These are phyloP conservation scores for Xanthorhoe spadicearia DNA, from an alignment of 2,888 invertebrate species.

Conservation along the genomic window DNA sequence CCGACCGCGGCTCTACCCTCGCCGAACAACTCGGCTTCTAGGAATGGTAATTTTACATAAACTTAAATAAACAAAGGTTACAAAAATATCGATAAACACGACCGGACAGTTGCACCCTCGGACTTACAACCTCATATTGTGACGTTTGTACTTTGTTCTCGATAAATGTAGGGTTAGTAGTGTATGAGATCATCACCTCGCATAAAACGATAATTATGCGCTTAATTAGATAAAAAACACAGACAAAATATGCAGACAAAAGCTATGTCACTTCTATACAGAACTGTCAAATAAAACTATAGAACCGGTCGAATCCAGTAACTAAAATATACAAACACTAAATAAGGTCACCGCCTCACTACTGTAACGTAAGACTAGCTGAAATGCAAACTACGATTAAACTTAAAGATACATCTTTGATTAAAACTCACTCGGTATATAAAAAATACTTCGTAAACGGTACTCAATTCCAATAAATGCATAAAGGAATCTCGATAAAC, in stretches of 20 bases:
- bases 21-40: conserved; percentile 69
- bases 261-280: conserved; percentile 69
- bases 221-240: conserved; percentile 75
- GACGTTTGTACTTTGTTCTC: conserved; percentile 81
- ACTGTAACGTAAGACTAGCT: conserved; percentile 83
- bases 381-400: conserved; percentile 82
- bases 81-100: conserved; percentile 76
- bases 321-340: conserved; percentile 79
- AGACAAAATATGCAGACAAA: conserved; percentile 82
- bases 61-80: conserved; percentile 79
- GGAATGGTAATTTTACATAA: conserved; percentile 77
- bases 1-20: conserved; percentile 55
- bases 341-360: conserved; percentile 71
- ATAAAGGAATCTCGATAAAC: conserved; percentile 66
- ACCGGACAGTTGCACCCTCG: conserved; percentile 53
- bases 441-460: conserved; percentile 72
- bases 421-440: conserved; percentile 81
- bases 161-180: conserved; percentile 77
- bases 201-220: conserved; percentile 72
- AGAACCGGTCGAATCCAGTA: conserved; percentile 62
- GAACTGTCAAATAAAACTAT: conserved; percentile 67
- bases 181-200: conserved; percentile 82
- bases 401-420: conserved; percentile 84
- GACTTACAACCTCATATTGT: conserved; percentile 51
- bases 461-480: conserved; percentile 79